These are phyloP conservation scores for Ageneiosus marmoratus DNA, from an alignment of 2,113 vertebrate genomes.

Conservation along the genomic window DNA sequence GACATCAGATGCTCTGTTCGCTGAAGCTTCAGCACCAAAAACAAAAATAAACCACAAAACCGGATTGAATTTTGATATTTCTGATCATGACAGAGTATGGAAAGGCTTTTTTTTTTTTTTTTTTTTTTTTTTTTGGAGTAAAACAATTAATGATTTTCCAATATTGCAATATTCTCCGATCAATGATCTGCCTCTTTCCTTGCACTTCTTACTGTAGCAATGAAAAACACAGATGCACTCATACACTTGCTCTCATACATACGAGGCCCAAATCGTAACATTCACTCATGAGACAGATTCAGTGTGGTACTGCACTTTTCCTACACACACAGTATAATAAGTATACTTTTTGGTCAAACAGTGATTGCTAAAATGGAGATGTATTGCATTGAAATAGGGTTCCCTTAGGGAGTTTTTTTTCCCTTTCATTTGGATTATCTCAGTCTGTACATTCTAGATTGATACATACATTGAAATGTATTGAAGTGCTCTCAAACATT, in stretches of 20 bases:
- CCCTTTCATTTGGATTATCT: conserved; percentile 64
- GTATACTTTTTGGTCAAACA: conserved; percentile 71
- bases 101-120: background rate
- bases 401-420: conserved; percentile 68
- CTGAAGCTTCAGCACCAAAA: conserved; percentile 25
- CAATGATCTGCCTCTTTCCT: conserved; percentile 16
- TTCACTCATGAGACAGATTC: conserved; percentile 42
- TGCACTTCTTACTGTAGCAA: conserved; percentile 2
- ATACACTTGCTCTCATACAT: conserved; percentile 12
- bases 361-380: conserved; percentile 66
- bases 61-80: conserved; percentile 25
- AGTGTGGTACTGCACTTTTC: conserved; percentile 37
- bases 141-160: background rate
- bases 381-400: conserved; percentile 73
- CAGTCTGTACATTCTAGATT: conserved; percentile 56
- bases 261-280: conserved; percentile 30
- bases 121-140: no score
- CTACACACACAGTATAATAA: conserved; percentile 44
- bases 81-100: conserved; percentile 16
- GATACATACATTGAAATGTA: conserved; percentile 70
- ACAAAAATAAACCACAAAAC: background rate
- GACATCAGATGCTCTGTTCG: conserved; percentile 11
- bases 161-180: conserved; percentile 18
- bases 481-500: conserved; percentile 73
- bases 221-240: background rate